phyloP scores from a whole-genome alignment of 2,113 vertebrate species.

The Zosterops pallidus region DNA sequence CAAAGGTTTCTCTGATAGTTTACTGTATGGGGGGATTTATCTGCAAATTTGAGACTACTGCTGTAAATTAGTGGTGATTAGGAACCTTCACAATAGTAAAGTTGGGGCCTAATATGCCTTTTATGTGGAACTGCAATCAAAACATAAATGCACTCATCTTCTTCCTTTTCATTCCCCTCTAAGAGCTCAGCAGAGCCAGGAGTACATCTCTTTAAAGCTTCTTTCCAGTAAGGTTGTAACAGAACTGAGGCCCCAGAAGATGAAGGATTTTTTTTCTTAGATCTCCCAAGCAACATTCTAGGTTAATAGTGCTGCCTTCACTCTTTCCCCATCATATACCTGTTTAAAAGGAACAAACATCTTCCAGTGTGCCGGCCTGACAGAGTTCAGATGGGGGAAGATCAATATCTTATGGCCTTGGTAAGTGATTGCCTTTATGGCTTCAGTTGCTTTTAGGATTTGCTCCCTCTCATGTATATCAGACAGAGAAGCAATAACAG shows the following conservation, averaged over 20 bases:
- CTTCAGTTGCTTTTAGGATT: conserved; percentile 36
- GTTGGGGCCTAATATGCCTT: background rate
- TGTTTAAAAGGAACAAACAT: conserved; percentile 37
- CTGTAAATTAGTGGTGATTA: background rate
- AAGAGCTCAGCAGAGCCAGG: background rate
- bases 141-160: conserved; percentile 2
- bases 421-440: conserved; percentile 21
- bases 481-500: background rate
- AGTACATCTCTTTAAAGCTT: conserved; percentile 11
- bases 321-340: conserved; percentile 12
- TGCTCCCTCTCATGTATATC: conserved; percentile 12
- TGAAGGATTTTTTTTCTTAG: conserved; percentile 20
- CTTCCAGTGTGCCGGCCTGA: background rate
- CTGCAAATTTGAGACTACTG: background rate
- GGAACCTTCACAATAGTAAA: background rate
- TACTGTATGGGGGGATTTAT: background rate
- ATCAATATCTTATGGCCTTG: conserved; percentile 48
- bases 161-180: background rate
- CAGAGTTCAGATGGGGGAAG: background rate
- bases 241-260: conserved; percentile 1
- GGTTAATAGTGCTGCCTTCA: conserved; percentile 26
- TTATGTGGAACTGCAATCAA: background rate
- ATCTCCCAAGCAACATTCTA: conserved; percentile 18
- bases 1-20: background rate
- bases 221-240: background rate